phyloP scores from a whole-genome alignment of 2,797 vertebrate genomes.

The Bufotes viridis region DNA sequence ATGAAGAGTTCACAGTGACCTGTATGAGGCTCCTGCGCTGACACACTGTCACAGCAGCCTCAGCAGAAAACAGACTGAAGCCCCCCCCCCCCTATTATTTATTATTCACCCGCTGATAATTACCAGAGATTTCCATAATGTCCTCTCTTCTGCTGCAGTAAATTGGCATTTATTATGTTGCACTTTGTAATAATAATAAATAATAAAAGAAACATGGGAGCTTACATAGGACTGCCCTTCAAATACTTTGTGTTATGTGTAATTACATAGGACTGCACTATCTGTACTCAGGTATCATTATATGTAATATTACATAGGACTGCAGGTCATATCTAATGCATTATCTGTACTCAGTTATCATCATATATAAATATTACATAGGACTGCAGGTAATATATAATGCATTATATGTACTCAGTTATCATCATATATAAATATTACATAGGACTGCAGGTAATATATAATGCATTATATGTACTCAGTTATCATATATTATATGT shows the following conservation, averaged over 20 bases:
- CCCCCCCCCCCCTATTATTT: not conserved
- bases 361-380: not conserved
- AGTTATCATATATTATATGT: not conserved
- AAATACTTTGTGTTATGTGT: not conserved
- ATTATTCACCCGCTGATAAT: not conserved
- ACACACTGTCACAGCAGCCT: not conserved
- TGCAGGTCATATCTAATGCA: not conserved
- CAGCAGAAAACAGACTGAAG: no score
- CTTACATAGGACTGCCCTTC: not conserved
- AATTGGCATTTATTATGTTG: not conserved
- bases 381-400: not conserved
- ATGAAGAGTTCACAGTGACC: conserved; percentile 14
- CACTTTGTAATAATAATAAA: not conserved
- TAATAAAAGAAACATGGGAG: no score
- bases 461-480: not conserved
- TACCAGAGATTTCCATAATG: not conserved
- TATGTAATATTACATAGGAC: not conserved
- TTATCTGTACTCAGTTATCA: not conserved
- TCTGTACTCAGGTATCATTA: no score
- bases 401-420: not conserved
- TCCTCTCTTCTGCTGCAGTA: not conserved
- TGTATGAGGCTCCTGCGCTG: not conserved
- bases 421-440: not conserved
- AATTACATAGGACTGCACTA: not conserved
- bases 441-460: not conserved